Evolutionary conservation across 2,797 vertebrate genomes (phyloP).

Genomic region (Sternotherus odoratus): DNA sequence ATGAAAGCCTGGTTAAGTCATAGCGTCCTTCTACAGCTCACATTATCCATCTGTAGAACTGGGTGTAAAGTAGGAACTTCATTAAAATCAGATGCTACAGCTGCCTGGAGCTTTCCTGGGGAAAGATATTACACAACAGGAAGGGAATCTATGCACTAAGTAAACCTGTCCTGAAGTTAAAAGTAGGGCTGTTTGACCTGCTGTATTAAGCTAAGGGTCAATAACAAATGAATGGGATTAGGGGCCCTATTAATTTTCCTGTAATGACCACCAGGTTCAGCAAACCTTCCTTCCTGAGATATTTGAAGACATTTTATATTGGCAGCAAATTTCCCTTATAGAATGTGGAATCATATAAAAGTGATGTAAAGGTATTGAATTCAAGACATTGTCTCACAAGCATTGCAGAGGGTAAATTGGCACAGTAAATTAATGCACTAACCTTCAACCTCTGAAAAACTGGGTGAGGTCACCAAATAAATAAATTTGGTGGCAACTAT

Average conservation of each 20-base stretch:
- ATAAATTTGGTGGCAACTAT: not conserved
- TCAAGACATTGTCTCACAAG: constrained; percentile 10
- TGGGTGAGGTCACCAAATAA: not conserved
- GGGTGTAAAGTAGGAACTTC: constrained; percentile 12
- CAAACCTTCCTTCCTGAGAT: constrained; percentile 44
- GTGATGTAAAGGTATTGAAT: constrained; percentile 68
- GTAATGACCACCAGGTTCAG: constrained; percentile 55
- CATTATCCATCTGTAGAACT: not conserved
- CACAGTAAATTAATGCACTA: constrained; percentile 15
- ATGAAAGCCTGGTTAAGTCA: not conserved
- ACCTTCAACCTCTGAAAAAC: constrained; percentile 14
- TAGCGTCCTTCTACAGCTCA: not conserved
- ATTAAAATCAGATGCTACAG: constrained; percentile 41
- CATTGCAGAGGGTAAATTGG: not conserved
- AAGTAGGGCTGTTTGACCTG: constrained; percentile 43
- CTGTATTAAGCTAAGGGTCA: constrained; percentile 69
- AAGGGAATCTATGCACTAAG: constrained; percentile 30
- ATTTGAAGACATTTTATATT: constrained; percentile 63
- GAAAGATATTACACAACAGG: constrained; percentile 27
- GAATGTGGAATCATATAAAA: constrained; percentile 67
- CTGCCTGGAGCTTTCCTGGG: constrained; percentile 38
- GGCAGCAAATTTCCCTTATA: constrained; percentile 62
- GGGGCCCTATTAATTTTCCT: constrained; percentile 72
- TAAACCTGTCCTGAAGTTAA: constrained; percentile 51
- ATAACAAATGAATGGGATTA: constrained; percentile 75